phyloP scores from a whole-genome alignment of 2,797 vertebrate species.

The Emydoidea blandingii region DNA sequence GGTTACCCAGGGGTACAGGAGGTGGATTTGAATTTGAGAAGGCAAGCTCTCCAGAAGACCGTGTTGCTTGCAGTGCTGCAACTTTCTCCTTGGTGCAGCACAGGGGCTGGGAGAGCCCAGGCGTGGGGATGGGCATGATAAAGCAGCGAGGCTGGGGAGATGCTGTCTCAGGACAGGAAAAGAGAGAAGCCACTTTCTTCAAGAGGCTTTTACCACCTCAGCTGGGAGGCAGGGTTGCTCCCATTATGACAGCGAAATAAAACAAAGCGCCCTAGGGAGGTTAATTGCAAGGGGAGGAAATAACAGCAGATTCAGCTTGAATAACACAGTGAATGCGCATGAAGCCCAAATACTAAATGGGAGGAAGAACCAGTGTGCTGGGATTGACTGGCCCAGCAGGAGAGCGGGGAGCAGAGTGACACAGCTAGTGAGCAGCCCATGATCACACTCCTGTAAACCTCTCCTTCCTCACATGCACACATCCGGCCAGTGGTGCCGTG shows the following conservation, averaged over 20 bases:
- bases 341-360: neutral
- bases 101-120: neutral
- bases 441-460: too few relatives aligned
- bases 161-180: neutral
- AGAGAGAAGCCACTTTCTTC: neutral
- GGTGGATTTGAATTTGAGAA: neutral
- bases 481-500: accelerated
- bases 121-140: too few relatives aligned
- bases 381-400: accelerated
- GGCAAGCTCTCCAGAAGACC: neutral
- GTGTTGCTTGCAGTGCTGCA: neutral
- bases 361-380: neutral
- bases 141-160: neutral
- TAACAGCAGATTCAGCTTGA: too few relatives aligned
- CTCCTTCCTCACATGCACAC: too few relatives aligned
- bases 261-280: accelerated
- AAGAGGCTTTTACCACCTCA: neutral
- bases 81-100: neutral
- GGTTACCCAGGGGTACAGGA: neutral
- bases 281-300: neutral
- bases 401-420: accelerated
- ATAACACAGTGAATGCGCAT: accelerated
- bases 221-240: neutral
- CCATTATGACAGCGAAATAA: neutral
- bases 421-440: too few relatives aligned